Base-by-base conservation (phyloP, 2,113 vertebrate species). In the Oreochromis tanganicae region DNA sequence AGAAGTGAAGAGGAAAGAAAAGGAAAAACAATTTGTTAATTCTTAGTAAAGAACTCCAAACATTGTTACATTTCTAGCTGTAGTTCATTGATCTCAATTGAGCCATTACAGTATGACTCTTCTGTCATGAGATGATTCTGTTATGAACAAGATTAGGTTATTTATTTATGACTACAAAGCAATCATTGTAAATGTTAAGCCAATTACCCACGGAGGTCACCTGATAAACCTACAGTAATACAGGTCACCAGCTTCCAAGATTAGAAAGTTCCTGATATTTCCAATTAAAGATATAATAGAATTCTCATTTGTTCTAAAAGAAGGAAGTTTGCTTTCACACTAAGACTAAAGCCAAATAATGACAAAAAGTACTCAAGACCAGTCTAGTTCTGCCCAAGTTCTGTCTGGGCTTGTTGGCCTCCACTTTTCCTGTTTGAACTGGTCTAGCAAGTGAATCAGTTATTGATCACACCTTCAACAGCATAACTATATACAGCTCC, bases 331-430 rank as follows among this genome's bases (percentile, higher is more conserved):
- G 5, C 46, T 82, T 87, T 27, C 16, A 17, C 16, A 7, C 86
- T 56, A 61, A 78, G 17, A 68, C 81, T 80, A 5, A 75, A 48
- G 85, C 59, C 75, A 84, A 84, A 87, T 73, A 29, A 73, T 29
- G 71, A 85, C 43, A 43, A 82, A n/a, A 50, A 82, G 36, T 50
- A 38, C 27, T 78, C 34, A 19, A 80, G 21, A 79, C 21, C 46
- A 29, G 54, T 48, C 17, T 7, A 61, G 29, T 24, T 90, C 38
- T 88, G 71, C 48, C 21, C 10, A 13, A 57, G 38, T 43, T 85
- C 48, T 91, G 91, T 82, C 87, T 86, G 81, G 82, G 89, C 91
- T 54, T 87, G 93, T 88, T 3, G 0, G 43, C 41, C 50, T 56
- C 16, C 7, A 79, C 38, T 59, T 63, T 81, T 52, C 27, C 54